Percentiles rank a stretch among this genome's conserved stretches.
Conservation (phyloP, 2,797 vertebrate genomes). For the Microctenopoma steveboyesi region DNA sequence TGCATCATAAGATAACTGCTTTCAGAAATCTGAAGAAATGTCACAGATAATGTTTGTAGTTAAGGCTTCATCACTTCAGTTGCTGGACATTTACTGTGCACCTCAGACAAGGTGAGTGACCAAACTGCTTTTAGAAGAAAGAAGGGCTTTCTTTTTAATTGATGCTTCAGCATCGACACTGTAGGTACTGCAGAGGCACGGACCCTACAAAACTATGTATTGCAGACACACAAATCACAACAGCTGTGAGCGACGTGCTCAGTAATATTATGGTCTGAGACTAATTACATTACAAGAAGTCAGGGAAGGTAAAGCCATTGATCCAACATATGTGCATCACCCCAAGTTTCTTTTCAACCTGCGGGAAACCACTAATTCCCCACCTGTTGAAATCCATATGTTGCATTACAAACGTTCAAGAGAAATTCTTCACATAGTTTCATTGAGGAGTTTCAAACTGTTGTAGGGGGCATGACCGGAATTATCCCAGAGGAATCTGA, state of each 20-base stretch:
- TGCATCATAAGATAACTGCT: neutral
- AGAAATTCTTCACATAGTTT: slow-evolving; percentile 3
- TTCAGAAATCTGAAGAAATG: neutral
- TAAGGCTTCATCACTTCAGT: neutral
- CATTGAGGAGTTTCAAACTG: slow-evolving; percentile 25
- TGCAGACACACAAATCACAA: too few species aligned
- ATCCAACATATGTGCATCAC: slow-evolving; percentile 23
- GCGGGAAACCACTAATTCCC: slow-evolving; percentile 7
- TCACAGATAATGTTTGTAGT: neutral
- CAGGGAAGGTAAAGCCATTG: neutral
- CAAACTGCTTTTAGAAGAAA: slow-evolving; percentile 10
- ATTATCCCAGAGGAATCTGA: slow-evolving; percentile 20
- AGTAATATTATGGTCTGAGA: too few species aligned
- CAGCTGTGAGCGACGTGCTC: too few species aligned
- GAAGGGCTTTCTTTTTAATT: neutral
- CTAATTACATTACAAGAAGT: too few species aligned
- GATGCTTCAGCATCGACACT: too few species aligned
- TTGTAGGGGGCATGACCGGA: slow-evolving; percentile 27
- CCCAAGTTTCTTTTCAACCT: slow-evolving; percentile 17
- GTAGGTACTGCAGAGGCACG: too few species aligned
- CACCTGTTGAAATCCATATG: slow-evolving; percentile 2
- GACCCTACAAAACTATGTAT: too few species aligned
- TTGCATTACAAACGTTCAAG: slow-evolving; percentile 6
- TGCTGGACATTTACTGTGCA: neutral
- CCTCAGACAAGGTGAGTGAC: neutral